Conservation (phyloP, 2,113 vertebrate genomes). For the Oncorhynchus tshawytscha region DNA sequence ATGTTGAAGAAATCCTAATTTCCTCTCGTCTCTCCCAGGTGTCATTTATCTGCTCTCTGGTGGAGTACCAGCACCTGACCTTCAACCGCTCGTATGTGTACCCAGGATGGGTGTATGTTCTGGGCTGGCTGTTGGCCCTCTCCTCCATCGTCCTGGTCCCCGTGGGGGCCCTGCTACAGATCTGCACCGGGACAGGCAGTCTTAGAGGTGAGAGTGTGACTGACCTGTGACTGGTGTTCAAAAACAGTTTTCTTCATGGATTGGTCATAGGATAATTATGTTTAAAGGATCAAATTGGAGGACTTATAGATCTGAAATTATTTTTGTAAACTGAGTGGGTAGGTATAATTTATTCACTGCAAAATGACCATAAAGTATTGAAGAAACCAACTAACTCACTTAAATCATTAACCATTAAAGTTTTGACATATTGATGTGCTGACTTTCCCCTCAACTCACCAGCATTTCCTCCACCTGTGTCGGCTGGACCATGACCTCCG, state of each 20-base stretch:
- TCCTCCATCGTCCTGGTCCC: slow-evolving; percentile 67
- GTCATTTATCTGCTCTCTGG: slow-evolving; percentile 61
- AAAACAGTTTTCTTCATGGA: background rate
- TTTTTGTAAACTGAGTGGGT: too few species aligned
- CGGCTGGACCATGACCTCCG: slow-evolving; percentile 25
- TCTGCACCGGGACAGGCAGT: slow-evolving; percentile 41
- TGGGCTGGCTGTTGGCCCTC: slow-evolving; percentile 63
- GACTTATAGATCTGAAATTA: too few species aligned
- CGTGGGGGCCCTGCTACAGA: slow-evolving; percentile 51
- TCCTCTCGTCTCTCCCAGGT: slow-evolving; percentile 35
- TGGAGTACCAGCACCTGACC: slow-evolving; percentile 66
- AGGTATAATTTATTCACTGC: background rate
- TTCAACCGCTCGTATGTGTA: slow-evolving; percentile 71
- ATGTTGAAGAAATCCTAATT: too few species aligned
- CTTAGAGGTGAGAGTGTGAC: background rate
- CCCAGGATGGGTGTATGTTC: slow-evolving; percentile 59
- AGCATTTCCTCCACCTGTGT: slow-evolving; percentile 53
- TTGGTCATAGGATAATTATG: background rate
- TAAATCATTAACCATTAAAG: background rate
- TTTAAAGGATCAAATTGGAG: background rate
- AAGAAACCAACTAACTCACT: too few species aligned
- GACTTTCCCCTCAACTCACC: background rate
- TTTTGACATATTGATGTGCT: background rate
- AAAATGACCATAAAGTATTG: background rate
- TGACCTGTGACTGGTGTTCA: too few species aligned